A percentile compares a stretch with the other conserved stretches of the same genome.
phyloP scores from a whole-genome alignment of 2,113 vertebrate species.

The Charina bottae region DNA sequence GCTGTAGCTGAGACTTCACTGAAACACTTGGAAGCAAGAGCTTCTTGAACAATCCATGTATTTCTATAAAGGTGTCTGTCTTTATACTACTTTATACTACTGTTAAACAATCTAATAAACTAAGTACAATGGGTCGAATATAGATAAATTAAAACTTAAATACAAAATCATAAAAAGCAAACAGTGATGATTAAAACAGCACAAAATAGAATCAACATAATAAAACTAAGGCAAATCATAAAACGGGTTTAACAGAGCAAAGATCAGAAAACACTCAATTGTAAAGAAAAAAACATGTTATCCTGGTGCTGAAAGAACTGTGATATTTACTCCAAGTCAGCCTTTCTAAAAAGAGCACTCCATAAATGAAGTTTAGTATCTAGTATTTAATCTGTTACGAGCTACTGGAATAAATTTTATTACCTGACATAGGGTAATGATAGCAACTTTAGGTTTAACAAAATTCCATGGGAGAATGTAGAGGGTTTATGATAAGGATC shows the following conservation, averaged over 20 bases:
- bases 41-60: no score
- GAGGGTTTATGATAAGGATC: slow-evolving; percentile 5
- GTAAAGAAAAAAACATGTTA: not conserved
- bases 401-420: not conserved
- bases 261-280: not conserved
- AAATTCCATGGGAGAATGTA: slow-evolving; percentile 7
- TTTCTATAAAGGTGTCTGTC: not conserved
- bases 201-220: not conserved
- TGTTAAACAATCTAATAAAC: not conserved
- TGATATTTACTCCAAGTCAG: not conserved
- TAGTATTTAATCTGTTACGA: not conserved
- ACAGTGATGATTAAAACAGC: not conserved
- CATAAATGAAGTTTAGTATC: not conserved
- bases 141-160: not conserved
- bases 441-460: not conserved
- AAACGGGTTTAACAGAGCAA: not conserved
- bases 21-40: no score
- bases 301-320: not conserved
- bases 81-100: no score
- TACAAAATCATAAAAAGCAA: not conserved
- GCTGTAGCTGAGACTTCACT: not conserved
- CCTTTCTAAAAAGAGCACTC: not conserved
- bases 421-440: accelerated
- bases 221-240: not conserved
- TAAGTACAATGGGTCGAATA: not conserved